phyloP scores from a whole-genome alignment of 2,113 vertebrate genomes.

The Microcebus griseorufus region DNA sequence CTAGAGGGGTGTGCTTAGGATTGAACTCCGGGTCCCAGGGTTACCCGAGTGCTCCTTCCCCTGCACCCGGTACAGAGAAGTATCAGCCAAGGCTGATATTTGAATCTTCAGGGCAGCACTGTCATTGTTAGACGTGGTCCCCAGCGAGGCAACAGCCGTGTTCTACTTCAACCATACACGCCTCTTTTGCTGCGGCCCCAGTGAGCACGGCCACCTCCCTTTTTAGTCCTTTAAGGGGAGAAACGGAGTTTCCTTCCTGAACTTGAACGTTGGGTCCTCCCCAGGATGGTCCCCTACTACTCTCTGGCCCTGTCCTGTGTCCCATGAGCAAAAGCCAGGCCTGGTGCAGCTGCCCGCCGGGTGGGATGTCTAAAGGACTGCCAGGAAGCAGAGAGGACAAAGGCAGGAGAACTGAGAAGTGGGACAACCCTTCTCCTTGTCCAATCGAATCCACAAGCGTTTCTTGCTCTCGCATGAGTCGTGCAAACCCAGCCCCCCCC shows the following conservation, averaged over 20 bases:
- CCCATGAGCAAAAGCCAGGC: not conserved
- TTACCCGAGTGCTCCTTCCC: not conserved
- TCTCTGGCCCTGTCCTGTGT: not conserved
- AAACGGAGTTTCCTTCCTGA: not conserved
- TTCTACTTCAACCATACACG: rapidly evolving
- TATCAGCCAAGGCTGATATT: rapidly evolving
- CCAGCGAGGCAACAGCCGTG: not conserved
- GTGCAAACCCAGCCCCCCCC: not conserved
- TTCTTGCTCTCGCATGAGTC: not conserved
- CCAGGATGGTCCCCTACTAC: rapidly evolving
- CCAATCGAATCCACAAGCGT: not conserved
- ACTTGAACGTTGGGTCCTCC: not conserved
- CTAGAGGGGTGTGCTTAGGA: not conserved
- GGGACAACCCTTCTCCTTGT: not conserved
- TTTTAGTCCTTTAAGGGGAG: not conserved
- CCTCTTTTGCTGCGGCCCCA: not conserved
- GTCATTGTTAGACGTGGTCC: not conserved
- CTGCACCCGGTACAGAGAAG: not conserved
- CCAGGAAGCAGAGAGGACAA: not conserved
- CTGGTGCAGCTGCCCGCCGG: not conserved
- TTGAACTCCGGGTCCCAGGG: not conserved
- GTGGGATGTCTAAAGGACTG: not conserved
- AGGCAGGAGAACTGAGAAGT: not conserved
- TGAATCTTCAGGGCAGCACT: not conserved
- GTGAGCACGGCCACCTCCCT: not conserved